phyloP scores from a whole-genome alignment of 2,888 invertebrate genomes.

The Philaethria dido region DNA sequence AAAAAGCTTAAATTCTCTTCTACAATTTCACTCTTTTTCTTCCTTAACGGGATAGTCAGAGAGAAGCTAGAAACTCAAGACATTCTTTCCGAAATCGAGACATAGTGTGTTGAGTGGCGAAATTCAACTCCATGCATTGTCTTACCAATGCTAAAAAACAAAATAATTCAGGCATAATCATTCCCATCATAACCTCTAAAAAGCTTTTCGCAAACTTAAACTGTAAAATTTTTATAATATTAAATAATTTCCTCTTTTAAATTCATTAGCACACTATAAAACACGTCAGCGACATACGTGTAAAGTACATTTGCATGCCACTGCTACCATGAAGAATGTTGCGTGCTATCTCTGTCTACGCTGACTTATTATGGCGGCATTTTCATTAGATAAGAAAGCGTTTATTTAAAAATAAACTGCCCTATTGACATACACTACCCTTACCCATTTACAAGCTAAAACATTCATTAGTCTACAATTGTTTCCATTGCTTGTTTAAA shows the following conservation, averaged over 20 bases:
- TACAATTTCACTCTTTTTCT: too few relatives aligned
- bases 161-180: too few relatives aligned
- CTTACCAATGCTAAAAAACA: too few relatives aligned
- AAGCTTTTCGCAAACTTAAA: too few relatives aligned
- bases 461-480: not conserved
- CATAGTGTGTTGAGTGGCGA: too few relatives aligned
- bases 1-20: too few relatives aligned
- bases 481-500: conserved; percentile 25
- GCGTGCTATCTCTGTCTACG: conserved; percentile 66
- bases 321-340: conserved; percentile 56
- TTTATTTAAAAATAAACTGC: conserved; percentile 75
- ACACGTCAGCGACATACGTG: conserved; percentile 40
- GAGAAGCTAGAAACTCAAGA: too few relatives aligned
- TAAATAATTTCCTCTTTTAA: conserved; percentile 29
- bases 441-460: not conserved
- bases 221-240: conserved; percentile 7
- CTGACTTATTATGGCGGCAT: conserved; percentile 72
- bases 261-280: conserved; percentile 47
- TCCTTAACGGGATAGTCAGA: too few relatives aligned
- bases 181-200: too few relatives aligned
- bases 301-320: conserved; percentile 62
- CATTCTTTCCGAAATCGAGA: too few relatives aligned
- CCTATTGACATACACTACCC: conserved; percentile 69
- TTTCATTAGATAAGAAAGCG: conserved; percentile 71
- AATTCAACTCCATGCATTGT: too few relatives aligned